Percentiles rank a stretch among this genome's conserved stretches.
Conservation (phyloP, 2,113 vertebrate genomes). For the Coreoperca whiteheadi region DNA sequence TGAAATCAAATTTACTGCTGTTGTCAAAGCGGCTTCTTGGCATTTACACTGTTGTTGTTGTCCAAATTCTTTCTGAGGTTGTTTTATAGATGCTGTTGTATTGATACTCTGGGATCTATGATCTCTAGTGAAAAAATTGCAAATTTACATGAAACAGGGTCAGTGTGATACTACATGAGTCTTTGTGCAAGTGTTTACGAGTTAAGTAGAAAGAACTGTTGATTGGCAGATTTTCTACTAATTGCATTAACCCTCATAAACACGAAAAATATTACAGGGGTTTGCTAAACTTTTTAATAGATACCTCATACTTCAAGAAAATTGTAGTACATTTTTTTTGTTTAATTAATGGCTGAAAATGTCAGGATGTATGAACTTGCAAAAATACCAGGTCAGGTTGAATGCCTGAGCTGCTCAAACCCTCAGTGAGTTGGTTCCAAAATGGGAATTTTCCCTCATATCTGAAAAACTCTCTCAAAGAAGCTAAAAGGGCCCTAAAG, state of each 20-base stretch:
- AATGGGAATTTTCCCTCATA: background rate
- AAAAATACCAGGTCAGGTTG: background rate
- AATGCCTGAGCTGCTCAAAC: background rate
- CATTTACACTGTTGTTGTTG: background rate
- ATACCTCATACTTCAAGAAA: background rate
- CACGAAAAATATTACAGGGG: background rate
- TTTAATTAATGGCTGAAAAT: conserved; percentile 13
- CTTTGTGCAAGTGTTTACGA: background rate
- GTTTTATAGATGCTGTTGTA: too few species aligned
- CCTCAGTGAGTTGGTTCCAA: background rate
- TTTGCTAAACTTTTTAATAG: background rate
- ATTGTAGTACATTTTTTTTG: background rate
- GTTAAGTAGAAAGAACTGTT: background rate
- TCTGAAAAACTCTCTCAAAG: background rate
- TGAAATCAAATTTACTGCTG: background rate
- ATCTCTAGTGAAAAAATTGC: background rate
- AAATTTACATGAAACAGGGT: background rate
- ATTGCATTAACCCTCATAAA: background rate
- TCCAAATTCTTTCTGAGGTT: background rate
- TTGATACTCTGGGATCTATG: too few species aligned
- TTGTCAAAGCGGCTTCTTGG: background rate
- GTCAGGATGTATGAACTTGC: background rate
- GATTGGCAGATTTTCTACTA: too few species aligned
- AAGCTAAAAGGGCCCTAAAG: conserved; percentile 1
- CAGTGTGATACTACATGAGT: background rate